Evolutionary conservation across 1,140 invertebrate genomes (phyloP).

Genomic region (Drosophila triauraria): DNA sequence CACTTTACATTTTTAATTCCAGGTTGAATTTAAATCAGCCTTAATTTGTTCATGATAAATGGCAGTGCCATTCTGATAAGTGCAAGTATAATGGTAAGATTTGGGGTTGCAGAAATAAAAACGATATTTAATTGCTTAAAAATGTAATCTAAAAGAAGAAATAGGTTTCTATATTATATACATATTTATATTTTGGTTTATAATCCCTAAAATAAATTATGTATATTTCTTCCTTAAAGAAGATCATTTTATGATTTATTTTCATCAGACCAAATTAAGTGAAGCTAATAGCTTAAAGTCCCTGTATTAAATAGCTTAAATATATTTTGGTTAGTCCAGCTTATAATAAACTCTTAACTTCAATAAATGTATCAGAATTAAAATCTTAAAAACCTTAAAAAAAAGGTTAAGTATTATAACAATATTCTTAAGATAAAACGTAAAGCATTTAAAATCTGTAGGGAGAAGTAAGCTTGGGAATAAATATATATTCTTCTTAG

Average conservation of each 20-base stretch:
- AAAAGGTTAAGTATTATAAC: no score
- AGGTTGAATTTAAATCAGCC: background rate
- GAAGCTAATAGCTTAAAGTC: no score
- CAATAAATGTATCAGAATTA: background rate
- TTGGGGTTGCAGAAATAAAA: background rate
- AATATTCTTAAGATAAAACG: background rate
- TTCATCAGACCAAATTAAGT: background rate
- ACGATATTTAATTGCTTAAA: background rate
- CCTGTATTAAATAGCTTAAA: no score
- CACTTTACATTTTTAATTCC: background rate
- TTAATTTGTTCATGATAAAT: background rate
- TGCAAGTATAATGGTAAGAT: background rate
- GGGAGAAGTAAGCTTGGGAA: background rate
- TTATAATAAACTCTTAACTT: background rate
- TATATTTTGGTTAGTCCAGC: no score
- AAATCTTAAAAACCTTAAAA: background rate
- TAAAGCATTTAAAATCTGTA: background rate
- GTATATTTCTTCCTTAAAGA: no score
- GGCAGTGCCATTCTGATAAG: background rate
- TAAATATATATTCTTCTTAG: no score
- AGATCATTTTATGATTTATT: no score
- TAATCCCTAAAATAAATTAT: no score
- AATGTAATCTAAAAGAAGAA: background rate
- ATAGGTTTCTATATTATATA: no score
- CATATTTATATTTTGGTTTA: no score